A percentile compares a stretch with the other conserved stretches of the same genome.
Evolutionary conservation across 2,888 invertebrate species (phyloP).

Genomic region (Caenorhabditis zanzibari): DNA sequence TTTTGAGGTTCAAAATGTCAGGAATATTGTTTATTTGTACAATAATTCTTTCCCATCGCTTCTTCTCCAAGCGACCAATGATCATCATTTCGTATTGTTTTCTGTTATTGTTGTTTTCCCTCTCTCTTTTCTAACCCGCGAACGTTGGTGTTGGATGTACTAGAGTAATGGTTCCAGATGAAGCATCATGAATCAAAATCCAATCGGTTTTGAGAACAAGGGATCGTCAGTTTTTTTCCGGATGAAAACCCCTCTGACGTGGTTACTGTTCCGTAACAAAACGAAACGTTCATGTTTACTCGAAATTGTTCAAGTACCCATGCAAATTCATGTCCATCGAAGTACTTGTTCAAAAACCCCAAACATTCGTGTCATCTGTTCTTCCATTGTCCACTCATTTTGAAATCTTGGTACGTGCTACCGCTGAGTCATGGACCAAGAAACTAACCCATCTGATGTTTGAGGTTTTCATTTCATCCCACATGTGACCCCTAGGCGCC

Average conservation of each 20-base stretch:
- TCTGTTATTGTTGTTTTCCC: slow-evolving; percentile 4
- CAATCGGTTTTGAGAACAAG: background rate
- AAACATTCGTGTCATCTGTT: slow-evolving; percentile 6
- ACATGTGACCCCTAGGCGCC: slow-evolving; percentile 30
- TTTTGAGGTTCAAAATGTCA: slow-evolving; percentile 37
- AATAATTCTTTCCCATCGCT: slow-evolving; percentile 16
- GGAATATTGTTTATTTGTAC: slow-evolving; percentile 41
- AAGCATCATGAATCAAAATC: slow-evolving; percentile 8
- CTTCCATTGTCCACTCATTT: slow-evolving; percentile 24
- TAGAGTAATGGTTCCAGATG: background rate
- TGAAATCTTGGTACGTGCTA: slow-evolving; percentile 4
- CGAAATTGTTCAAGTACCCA: slow-evolving; percentile 26
- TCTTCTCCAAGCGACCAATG: slow-evolving; percentile 24
- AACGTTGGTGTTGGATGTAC: background rate
- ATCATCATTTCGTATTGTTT: slow-evolving; percentile 18
- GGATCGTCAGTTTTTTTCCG: background rate
- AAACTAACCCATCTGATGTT: slow-evolving; percentile 29
- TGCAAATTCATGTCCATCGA: slow-evolving; percentile 31
- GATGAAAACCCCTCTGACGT: slow-evolving; percentile 8
- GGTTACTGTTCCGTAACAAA: background rate
- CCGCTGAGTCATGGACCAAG: slow-evolving; percentile 24
- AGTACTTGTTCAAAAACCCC: slow-evolving; percentile 25
- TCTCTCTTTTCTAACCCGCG: background rate
- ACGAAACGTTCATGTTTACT: slow-evolving; percentile 8
- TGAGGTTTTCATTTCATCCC: slow-evolving; percentile 45